phyloP scores from a whole-genome alignment of 2,797 vertebrate species.

The Micropoecilia bifurca region DNA sequence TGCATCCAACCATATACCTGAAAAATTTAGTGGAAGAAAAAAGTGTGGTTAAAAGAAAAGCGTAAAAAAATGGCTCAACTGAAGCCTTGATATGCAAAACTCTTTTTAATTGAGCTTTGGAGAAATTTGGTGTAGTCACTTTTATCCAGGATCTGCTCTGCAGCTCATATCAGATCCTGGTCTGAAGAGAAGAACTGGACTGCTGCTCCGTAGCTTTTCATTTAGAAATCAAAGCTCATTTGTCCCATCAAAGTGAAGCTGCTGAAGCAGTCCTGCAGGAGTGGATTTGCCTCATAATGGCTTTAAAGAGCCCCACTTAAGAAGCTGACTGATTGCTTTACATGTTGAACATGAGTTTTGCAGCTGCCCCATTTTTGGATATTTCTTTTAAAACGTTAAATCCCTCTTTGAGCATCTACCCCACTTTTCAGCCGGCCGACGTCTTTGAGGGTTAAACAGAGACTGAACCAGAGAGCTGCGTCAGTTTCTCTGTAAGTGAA shows the following conservation, averaged over 20 bases:
- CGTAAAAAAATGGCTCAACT: not conserved
- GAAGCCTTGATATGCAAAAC: not conserved
- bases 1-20: not conserved
- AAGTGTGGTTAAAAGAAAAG: not conserved
- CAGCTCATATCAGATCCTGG: not conserved
- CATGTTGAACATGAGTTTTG: not conserved
- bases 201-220: not conserved
- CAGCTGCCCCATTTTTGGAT: not conserved
- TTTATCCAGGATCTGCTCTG: not conserved
- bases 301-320: not conserved
- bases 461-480: slow-evolving; percentile 22
- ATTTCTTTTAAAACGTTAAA: slow-evolving; percentile 26
- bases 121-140: not conserved
- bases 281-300: not conserved
- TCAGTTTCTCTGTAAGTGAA: slow-evolving; percentile 19
- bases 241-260: not conserved
- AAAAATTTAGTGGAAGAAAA: slow-evolving; percentile 3
- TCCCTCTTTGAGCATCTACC: not conserved
- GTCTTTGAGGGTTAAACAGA: slow-evolving; percentile 1
- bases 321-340: no score
- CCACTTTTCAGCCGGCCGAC: not conserved
- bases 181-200: not conserved
- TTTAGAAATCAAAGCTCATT: not conserved
- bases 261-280: not conserved
- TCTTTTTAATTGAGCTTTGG: not conserved